Evolutionary conservation across 2,797 vertebrate species (phyloP).

Genomic region (Esox lucius): DNA sequence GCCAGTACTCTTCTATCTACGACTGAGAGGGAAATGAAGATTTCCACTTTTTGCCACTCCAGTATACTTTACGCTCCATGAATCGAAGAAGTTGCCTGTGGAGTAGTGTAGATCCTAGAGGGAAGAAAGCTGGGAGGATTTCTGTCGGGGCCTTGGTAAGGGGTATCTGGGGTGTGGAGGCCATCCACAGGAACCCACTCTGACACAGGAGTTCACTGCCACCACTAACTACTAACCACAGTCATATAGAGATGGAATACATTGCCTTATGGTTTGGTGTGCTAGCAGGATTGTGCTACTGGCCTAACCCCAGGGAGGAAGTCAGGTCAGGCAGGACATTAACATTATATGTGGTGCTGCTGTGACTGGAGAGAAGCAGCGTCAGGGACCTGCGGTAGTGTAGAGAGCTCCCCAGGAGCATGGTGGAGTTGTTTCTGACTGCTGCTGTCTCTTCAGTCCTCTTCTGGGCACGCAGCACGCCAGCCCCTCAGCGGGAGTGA

Average conservation of each 20-base stretch:
- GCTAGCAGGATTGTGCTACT: conserved; percentile 47
- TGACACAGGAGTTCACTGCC: neutral
- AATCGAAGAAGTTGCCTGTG: conserved; percentile 39
- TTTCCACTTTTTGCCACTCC: neutral
- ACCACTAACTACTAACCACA: conserved; percentile 14
- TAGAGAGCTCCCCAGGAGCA: conserved; percentile 34
- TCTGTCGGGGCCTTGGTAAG: conserved; percentile 3
- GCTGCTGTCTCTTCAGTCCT: conserved; percentile 14
- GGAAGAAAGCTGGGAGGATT: conserved; percentile 12
- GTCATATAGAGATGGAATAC: conserved; percentile 21
- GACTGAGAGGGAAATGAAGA: neutral
- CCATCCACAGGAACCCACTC: conserved; percentile 9
- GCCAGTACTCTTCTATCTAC: neutral
- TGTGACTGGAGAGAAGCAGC: conserved; percentile 32
- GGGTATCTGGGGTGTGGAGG: neutral
- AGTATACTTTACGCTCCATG: neutral
- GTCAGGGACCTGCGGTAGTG: conserved; percentile 17
- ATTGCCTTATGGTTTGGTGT: conserved; percentile 19
- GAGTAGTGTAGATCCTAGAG: conserved; percentile 28
- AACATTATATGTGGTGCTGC: conserved; percentile 25
- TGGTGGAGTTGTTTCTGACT: conserved; percentile 33
- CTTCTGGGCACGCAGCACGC: conserved; percentile 30
- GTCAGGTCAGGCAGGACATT: conserved; percentile 25
- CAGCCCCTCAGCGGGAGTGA: conserved; percentile 32
- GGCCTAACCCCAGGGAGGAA: conserved; percentile 32